A percentile compares a stretch with the other conserved stretches of the same genome.
These are phyloP conservation scores for Orientallactaga sibirica DNA, from an alignment of 2,797 vertebrate genomes.

Conservation along the genomic window DNA sequence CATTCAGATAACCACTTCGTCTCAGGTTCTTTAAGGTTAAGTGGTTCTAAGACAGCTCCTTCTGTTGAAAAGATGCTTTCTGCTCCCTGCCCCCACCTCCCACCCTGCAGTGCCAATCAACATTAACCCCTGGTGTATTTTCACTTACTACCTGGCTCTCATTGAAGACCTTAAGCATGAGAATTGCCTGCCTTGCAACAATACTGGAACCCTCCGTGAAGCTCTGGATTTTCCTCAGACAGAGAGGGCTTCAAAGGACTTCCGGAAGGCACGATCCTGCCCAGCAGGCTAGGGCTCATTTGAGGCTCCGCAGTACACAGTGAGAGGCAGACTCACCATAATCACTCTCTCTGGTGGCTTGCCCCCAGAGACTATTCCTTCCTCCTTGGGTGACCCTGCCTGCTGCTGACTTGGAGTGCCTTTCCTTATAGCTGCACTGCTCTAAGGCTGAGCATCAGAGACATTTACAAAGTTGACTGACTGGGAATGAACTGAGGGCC, in stretches of 20 bases:
- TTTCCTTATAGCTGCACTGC: slow-evolving; percentile 58
- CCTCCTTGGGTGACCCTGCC: not conserved
- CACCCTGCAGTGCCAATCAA: not conserved
- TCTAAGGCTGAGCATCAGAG: slow-evolving; percentile 36
- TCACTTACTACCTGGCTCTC: not conserved
- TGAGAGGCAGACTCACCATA: not conserved
- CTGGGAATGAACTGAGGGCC: slow-evolving; percentile 58
- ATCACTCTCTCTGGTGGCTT: not conserved
- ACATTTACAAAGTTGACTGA: slow-evolving; percentile 63
- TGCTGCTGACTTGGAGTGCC: slow-evolving; percentile 2
- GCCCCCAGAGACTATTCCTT: not conserved
- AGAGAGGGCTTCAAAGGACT: not conserved
- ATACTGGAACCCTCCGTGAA: not conserved
- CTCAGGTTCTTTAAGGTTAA: slow-evolving; percentile 29
- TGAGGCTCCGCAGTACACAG: not conserved
- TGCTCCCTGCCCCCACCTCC: not conserved
- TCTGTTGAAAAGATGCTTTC: not conserved
- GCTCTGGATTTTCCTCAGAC: not conserved
- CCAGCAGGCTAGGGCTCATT: not conserved
- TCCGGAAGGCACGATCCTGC: not conserved
- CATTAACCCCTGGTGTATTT: not conserved
- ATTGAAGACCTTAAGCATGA: not conserved
- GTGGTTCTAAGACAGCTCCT: not conserved
- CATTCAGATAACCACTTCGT: not conserved
- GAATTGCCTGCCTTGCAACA: not conserved